These are phyloP conservation scores for Actinernus sp. DNA, from an alignment of 92 coral and sea anemone genomes.

Conservation along the genomic window DNA sequence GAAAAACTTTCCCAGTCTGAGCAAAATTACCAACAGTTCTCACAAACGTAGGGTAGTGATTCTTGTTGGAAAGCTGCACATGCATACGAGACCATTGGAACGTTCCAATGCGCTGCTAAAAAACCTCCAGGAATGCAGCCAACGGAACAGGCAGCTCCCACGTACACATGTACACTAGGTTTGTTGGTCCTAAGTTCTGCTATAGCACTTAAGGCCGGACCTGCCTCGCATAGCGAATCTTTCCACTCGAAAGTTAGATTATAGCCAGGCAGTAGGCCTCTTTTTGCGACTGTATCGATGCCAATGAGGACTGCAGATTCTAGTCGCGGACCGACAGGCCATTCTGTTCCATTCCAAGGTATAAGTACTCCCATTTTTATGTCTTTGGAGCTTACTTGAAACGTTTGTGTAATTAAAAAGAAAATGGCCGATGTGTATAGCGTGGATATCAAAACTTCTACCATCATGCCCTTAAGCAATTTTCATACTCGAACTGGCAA, in stretches of 20 bases:
- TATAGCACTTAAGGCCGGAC: conserved; percentile 56
- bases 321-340: conserved; percentile 74
- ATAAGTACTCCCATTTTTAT: conserved; percentile 74
- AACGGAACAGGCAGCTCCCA: conserved; percentile 80
- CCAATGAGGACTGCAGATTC: conserved; percentile 77
- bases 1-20: conserved; percentile 60
- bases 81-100: conserved; percentile 81
- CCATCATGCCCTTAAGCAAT: too few relatives aligned
- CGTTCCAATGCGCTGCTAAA: conserved; percentile 81
- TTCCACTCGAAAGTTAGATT: conserved; percentile 71
- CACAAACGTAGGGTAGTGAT: conserved; percentile 69
- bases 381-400: too few relatives aligned
- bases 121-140: conserved; percentile 76
- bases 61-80: conserved; percentile 74
- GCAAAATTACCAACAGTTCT: conserved; percentile 75
- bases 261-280: conserved; percentile 48
- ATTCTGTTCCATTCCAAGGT: conserved; percentile 75
- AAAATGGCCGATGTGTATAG: too few relatives aligned
- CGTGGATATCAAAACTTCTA: too few relatives aligned
- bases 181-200: conserved; percentile 42
- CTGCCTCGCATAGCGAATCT: conserved; percentile 66
- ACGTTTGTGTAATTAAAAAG: too few relatives aligned
- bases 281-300: conserved; percentile 33
- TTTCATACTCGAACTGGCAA: too few relatives aligned
- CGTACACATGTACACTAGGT: conserved; percentile 61